These are phyloP conservation scores for Dendroctonus valens DNA, from an alignment of 1,140 invertebrate species.

Conservation along the genomic window DNA sequence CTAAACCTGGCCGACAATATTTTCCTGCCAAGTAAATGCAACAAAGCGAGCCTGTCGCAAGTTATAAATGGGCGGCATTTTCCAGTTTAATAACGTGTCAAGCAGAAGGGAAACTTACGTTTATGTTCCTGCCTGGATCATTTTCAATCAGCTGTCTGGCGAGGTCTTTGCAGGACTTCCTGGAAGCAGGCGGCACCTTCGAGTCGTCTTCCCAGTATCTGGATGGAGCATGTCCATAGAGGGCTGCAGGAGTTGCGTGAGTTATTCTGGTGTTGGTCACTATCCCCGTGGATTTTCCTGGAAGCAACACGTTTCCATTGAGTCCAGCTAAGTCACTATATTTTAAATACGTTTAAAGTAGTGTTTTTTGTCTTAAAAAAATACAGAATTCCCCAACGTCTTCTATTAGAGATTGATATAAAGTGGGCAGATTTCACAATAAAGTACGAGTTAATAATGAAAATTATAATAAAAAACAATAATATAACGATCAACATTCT, in stretches of 20 bases:
- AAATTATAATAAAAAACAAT: too few species aligned
- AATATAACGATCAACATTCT: too few species aligned
- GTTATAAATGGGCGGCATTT: background rate
- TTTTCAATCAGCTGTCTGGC: conserved; percentile 51
- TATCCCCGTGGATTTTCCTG: conserved; percentile 62
- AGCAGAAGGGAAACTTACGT: conserved; percentile 46
- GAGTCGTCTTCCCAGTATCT: conserved; percentile 78
- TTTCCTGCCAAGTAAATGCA: too few species aligned
- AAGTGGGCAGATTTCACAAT: too few species aligned
- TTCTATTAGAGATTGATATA: too few species aligned
- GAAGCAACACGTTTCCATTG: background rate
- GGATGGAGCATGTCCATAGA: conserved; percentile 74
- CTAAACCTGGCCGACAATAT: too few species aligned
- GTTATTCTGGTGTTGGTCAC: conserved; percentile 74
- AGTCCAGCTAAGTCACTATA: too few species aligned
- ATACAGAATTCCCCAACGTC: too few species aligned
- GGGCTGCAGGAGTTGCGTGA: conserved; percentile 71
- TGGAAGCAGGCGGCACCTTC: conserved; percentile 56
- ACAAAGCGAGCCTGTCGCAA: too few species aligned
- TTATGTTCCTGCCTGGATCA: conserved; percentile 59
- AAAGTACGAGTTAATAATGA: too few species aligned
- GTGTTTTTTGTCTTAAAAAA: too few species aligned
- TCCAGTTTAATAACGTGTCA: background rate
- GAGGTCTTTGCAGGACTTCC: conserved; percentile 60
- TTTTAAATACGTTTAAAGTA: too few species aligned